A percentile compares a stretch with the other conserved stretches of the same genome.
phyloP scores from a whole-genome alignment of 2,113 vertebrate genomes.

The Marmota monax region DNA sequence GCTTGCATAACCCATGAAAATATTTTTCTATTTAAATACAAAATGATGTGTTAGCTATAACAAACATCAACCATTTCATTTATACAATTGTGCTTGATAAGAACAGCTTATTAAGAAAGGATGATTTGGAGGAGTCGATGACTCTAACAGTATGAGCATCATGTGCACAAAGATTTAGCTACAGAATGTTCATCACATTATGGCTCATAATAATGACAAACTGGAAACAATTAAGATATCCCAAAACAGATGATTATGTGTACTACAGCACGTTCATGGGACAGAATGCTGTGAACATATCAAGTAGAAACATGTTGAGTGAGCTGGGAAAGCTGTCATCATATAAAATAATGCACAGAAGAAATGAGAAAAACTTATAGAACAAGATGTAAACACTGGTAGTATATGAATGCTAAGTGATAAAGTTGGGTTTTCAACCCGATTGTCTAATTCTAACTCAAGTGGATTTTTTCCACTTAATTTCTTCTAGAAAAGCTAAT shows the following conservation, averaged over 20 bases:
- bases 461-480: not conserved
- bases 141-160: not conserved
- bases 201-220: not conserved
- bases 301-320: not conserved
- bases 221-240: not conserved
- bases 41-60: not conserved
- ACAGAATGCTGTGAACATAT: not conserved
- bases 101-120: not conserved
- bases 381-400: not conserved
- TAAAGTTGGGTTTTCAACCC: not conserved
- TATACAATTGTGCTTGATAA: not conserved
- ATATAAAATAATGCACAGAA: not conserved
- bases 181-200: not conserved
- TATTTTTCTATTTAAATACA: constrained; percentile 11
- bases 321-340: not conserved
- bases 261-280: not conserved
- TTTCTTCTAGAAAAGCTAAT: not conserved
- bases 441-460: not conserved
- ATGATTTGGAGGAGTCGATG: not conserved
- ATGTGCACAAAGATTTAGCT: not conserved
- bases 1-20: not conserved
- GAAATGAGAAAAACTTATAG: not conserved
- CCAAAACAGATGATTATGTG: not conserved
- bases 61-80: constrained; percentile 45
- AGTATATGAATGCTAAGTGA: not conserved